Conservation (phyloP, 2,113 vertebrate genomes). For the Brachyhypopomus gauderio region DNA sequence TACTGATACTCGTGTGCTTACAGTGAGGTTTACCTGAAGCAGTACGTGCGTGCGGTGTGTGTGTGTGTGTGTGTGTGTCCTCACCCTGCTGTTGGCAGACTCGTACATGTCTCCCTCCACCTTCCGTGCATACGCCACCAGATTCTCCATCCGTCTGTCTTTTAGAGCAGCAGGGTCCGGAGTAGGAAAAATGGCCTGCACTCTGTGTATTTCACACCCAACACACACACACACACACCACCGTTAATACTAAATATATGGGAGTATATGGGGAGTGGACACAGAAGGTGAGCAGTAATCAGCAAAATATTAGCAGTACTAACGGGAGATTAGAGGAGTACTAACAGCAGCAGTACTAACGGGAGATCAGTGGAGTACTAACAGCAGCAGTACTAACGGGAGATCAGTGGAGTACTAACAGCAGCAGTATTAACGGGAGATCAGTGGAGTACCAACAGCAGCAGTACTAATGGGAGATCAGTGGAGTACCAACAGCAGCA, state of each 20-base stretch:
- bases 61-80: constrained; percentile 38
- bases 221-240: not conserved
- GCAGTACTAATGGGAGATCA: no score
- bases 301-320: not conserved
- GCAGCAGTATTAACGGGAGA: no score
- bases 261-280: not conserved
- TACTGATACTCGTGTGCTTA: no score
- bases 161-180: constrained; percentile 97
- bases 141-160: constrained; percentile 97
- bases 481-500: no score
- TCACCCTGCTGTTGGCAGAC: constrained; percentile 95
- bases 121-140: constrained; percentile 96
- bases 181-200: constrained; percentile 99
- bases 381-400: no score
- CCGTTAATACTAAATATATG: not conserved
- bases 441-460: no score
- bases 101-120: constrained; percentile 99
- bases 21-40: no score
- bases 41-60: not conserved
- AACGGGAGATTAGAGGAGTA: constrained; percentile 53
- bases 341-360: no score
- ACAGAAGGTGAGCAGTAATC: no score
- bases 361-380: no score
- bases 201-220: constrained; percentile 69
- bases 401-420: no score